Conservation (phyloP, 2,113 vertebrate species). For the Cochlearius cochlearius region DNA sequence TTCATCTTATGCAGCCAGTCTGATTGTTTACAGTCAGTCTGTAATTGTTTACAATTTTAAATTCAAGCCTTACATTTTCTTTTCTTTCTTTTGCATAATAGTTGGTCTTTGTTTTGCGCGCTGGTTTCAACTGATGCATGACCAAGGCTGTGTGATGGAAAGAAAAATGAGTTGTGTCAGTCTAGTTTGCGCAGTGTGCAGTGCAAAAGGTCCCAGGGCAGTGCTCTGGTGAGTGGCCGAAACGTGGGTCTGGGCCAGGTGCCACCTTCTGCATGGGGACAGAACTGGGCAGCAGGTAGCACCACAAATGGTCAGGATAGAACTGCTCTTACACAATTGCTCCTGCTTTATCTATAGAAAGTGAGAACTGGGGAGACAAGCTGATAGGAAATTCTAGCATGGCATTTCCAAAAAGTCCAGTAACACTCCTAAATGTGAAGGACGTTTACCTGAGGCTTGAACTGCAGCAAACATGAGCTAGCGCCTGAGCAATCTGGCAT, state of each 20-base stretch:
- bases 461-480: neutral
- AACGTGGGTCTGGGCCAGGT: neutral
- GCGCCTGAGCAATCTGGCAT: neutral
- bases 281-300: neutral
- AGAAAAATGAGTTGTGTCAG: neutral
- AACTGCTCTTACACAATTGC: neutral
- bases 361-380: neutral
- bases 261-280: neutral
- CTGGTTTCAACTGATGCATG: neutral
- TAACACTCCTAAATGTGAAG: neutral
- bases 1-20: neutral
- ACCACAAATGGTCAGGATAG: too few relatives aligned
- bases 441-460: neutral
- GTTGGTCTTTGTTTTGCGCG: accelerated
- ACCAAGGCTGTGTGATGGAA: neutral
- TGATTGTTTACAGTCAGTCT: neutral
- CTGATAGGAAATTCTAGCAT: neutral
- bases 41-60: neutral
- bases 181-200: neutral
- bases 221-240: neutral
- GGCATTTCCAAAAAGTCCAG: neutral
- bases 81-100: neutral
- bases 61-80: neutral
- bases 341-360: neutral
- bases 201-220: neutral